phyloP scores from a whole-genome alignment of 2,113 vertebrate genomes.

The Scalopus aquaticus region DNA sequence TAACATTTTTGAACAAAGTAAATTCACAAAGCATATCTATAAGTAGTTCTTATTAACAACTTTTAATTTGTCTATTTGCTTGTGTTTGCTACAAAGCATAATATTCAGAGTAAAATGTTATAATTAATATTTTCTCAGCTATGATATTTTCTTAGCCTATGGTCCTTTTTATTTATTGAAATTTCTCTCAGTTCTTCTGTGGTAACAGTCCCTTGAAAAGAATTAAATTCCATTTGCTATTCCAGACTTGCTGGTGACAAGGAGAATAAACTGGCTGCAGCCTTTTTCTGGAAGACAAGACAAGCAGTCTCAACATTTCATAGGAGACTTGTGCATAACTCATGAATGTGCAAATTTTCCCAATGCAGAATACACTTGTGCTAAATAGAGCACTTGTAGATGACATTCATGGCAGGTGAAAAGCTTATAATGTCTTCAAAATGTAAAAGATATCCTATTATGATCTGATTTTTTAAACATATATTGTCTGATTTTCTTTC shows the following conservation, averaged over 20 bases:
- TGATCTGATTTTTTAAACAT: conserved; percentile 58
- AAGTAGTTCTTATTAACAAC: not conserved
- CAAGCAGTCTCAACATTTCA: not conserved
- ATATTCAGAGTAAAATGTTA: not conserved
- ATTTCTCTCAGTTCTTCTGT: not conserved
- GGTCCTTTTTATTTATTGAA: conserved; percentile 3
- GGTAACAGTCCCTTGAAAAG: not conserved
- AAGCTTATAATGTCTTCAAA: conserved; percentile 69
- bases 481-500: conserved; percentile 34
- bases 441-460: conserved; percentile 64
- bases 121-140: not conserved
- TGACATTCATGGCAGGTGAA: conserved; percentile 70
- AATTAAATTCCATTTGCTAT: not conserved
- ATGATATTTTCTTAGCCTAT: not conserved
- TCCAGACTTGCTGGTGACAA: not conserved
- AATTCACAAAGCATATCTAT: not conserved
- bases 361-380: conserved; percentile 41
- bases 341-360: conserved; percentile 55
- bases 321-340: not conserved
- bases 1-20: not conserved
- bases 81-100: not conserved
- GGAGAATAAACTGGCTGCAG: not conserved
- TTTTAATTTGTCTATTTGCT: not conserved
- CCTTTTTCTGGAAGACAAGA: not conserved
- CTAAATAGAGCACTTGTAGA: conserved; percentile 34